Conservation (phyloP, 2,888 invertebrate genomes). For the Coleophora deauratella region DNA sequence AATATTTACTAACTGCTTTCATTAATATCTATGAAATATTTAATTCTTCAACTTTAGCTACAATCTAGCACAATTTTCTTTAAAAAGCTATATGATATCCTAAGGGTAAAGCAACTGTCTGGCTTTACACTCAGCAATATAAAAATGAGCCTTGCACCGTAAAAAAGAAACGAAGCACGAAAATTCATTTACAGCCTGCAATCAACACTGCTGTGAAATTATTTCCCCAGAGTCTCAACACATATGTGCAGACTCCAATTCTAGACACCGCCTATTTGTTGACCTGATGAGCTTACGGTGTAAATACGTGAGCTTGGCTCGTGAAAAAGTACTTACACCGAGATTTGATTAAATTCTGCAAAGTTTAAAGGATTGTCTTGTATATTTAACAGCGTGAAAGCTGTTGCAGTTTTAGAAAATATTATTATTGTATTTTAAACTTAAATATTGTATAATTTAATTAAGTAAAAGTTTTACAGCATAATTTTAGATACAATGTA, state of each 20-base stretch:
- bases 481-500: too few relatives aligned
- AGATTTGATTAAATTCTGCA: conserved; percentile 5
- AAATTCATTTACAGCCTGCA: conserved; percentile 50
- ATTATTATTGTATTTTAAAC: too few relatives aligned
- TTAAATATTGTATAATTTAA: too few relatives aligned
- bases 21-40: too few relatives aligned
- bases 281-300: conserved; percentile 42
- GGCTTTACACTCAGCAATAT: too few relatives aligned
- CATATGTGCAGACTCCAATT: conserved; percentile 57
- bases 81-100: too few relatives aligned
- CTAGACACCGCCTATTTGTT: conserved; percentile 62
- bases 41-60: too few relatives aligned
- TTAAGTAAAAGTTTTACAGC: too few relatives aligned
- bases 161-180: conserved; percentile 16
- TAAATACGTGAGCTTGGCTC: conserved; percentile 28
- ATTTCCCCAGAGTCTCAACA: conserved; percentile 63
- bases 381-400: too few relatives aligned
- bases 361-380: background rate
- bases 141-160: conserved; percentile 7
- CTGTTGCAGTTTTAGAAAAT: background rate
- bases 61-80: too few relatives aligned
- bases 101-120: too few relatives aligned
- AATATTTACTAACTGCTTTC: too few relatives aligned
- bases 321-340: conserved; percentile 19
- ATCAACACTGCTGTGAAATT: conserved; percentile 51